These are phyloP conservation scores for Platyrinchus mystaceus DNA, from an alignment of 2,797 vertebrate species.

Conservation along the genomic window DNA sequence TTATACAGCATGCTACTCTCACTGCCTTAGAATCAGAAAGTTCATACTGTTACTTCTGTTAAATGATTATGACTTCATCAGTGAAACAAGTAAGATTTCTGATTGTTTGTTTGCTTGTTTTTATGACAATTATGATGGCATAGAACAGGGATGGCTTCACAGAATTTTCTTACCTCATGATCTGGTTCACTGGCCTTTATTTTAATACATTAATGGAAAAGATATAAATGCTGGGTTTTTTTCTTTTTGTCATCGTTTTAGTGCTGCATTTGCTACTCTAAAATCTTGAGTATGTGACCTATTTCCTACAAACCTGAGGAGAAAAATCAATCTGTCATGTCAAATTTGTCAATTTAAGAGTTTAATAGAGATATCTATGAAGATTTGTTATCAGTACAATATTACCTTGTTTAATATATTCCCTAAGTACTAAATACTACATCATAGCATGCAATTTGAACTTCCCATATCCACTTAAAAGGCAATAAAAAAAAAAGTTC, in stretches of 20 bases:
- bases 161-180: not conserved
- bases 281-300: not conserved
- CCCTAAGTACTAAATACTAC: not conserved
- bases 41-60: not conserved
- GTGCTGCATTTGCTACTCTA: not conserved
- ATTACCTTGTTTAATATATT: not conserved
- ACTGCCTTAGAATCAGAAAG: not conserved
- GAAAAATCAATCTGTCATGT: not conserved
- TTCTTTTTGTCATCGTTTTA: not conserved
- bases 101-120: not conserved
- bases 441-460: not conserved
- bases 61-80: not conserved
- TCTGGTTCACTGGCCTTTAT: not conserved
- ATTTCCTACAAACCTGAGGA: not conserved
- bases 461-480: not conserved
- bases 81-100: not conserved
- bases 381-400: not conserved
- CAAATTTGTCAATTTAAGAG: not conserved
- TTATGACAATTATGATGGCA: not conserved
- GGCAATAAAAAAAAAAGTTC: not conserved
- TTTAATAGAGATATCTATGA: not conserved
- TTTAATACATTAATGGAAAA: not conserved
- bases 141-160: not conserved
- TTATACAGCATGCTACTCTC: not conserved
- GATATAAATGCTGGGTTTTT: rapidly evolving